A percentile compares a stretch with the other conserved stretches of the same genome.
Evolutionary conservation across 2,888 invertebrate species (phyloP).

Genomic region (Orchesella flavescens): DNA sequence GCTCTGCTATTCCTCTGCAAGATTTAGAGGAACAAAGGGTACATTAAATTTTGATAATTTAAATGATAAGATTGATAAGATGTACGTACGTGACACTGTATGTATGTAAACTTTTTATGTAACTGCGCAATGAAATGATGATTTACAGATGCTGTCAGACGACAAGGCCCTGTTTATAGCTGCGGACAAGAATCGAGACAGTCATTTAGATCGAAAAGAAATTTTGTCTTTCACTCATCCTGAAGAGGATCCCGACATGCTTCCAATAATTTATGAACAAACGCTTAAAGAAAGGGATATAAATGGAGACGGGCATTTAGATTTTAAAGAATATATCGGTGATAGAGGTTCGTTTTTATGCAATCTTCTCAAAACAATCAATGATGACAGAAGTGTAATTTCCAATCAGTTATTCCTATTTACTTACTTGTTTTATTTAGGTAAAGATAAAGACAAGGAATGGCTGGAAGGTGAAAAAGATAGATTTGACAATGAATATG

Average conservation of each 20-base stretch:
- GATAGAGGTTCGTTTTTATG: conserved; percentile 77
- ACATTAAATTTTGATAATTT: conserved; percentile 17
- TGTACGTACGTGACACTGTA: too few relatives aligned
- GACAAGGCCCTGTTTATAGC: conserved; percentile 90
- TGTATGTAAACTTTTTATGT: too few relatives aligned
- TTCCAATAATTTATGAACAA: conserved; percentile 84
- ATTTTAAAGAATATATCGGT: conserved; percentile 88
- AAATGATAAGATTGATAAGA: not conserved
- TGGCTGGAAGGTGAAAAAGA: conserved; percentile 84
- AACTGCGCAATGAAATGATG: too few relatives aligned
- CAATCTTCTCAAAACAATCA: not conserved
- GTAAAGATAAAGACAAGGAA: conserved; percentile 82
- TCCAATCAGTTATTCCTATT: too few relatives aligned
- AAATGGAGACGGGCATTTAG: conserved; percentile 88
- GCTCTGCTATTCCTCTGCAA: conserved; percentile 61
- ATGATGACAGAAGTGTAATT: too few relatives aligned
- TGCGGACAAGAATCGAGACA: conserved; percentile 90
- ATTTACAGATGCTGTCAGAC: conserved; percentile 78
- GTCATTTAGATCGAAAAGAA: conserved; percentile 83
- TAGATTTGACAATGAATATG: conserved; percentile 89
- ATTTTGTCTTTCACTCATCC: conserved; percentile 94
- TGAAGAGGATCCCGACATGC: conserved; percentile 92
- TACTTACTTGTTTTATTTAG: conserved; percentile 72
- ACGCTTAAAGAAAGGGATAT: conserved; percentile 83
- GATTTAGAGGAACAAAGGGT: conserved; percentile 72